Conservation (phyloP, 2,888 invertebrate species). For the Latrodectus elegans region DNA sequence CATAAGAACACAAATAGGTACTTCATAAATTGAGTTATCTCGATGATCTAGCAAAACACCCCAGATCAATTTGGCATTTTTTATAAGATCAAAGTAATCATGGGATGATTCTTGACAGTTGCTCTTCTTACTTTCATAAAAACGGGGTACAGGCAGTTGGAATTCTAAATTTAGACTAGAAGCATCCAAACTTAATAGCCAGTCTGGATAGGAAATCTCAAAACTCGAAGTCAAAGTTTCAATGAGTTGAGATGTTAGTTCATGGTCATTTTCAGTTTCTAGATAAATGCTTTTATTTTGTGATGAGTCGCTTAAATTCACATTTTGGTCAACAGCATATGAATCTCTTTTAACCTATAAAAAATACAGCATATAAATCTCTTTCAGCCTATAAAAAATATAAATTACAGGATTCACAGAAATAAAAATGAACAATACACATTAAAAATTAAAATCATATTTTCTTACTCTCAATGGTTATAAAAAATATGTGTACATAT, state of each 20-base stretch:
- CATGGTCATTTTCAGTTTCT: neutral
- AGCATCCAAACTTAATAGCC: slow-evolving; percentile 30
- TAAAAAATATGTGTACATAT: too few species aligned
- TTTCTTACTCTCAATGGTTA: too few species aligned
- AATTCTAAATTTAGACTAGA: slow-evolving; percentile 16
- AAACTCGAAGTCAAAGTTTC: slow-evolving; percentile 13
- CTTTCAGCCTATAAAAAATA: too few species aligned
- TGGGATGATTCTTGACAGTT: neutral
- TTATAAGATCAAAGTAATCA: neutral
- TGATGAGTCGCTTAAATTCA: neutral
- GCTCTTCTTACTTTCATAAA: neutral
- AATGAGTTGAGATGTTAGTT: slow-evolving; percentile 16
- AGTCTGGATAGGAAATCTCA: slow-evolving; percentile 51
- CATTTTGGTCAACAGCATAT: too few species aligned
- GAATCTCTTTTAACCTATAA: too few species aligned
- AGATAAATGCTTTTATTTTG: neutral
- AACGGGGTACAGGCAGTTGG: neutral
- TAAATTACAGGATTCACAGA: too few species aligned
- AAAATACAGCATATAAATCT: too few species aligned
- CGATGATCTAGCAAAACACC: slow-evolving; percentile 17
- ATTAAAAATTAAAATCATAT: too few species aligned
- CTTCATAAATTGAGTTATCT: slow-evolving; percentile 26
- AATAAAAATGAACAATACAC: too few species aligned
- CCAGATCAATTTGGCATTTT: slow-evolving; percentile 39
- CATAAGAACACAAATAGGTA: slow-evolving; percentile 40